Conservation (phyloP, 1,140 invertebrate genomes). For the Drusus annulatus region DNA sequence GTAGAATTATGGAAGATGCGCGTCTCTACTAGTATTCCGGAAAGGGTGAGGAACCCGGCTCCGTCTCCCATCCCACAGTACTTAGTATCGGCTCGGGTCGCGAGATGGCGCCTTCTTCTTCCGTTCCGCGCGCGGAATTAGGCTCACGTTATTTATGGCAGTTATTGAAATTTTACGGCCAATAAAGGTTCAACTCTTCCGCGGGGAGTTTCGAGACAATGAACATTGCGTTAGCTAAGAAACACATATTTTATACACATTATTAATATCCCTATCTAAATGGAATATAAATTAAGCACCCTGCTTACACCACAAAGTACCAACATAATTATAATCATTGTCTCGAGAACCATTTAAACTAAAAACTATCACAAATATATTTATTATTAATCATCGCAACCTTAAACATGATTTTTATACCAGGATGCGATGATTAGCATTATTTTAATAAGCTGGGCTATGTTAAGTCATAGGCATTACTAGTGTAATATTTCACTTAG, state of each 20-base stretch:
- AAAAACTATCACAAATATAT: too few species aligned
- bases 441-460: too few species aligned
- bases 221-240: conserved; percentile 15
- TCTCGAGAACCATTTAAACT: too few species aligned
- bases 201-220: conserved; percentile 33
- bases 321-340: neutral
- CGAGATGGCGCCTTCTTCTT: conserved; percentile 35
- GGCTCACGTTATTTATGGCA: conserved; percentile 57
- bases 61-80: neutral
- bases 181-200: conserved; percentile 45
- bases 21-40: conserved; percentile 21
- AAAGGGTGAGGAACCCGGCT: conserved; percentile 29
- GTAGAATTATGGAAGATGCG: neutral
- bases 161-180: conserved; percentile 59
- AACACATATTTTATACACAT: conserved; percentile 28
- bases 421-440: too few species aligned
- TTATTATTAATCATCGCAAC: too few species aligned
- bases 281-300: neutral
- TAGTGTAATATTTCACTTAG: too few species aligned
- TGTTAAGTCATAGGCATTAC: too few species aligned
- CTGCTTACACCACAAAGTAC: neutral
- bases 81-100: conserved; percentile 19
- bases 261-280: conserved; percentile 33
- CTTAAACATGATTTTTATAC: too few species aligned
- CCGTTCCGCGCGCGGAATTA: conserved; percentile 48